Conservation (phyloP, 1,140 invertebrate genomes). For the Gonioctena quinquepunctata region DNA sequence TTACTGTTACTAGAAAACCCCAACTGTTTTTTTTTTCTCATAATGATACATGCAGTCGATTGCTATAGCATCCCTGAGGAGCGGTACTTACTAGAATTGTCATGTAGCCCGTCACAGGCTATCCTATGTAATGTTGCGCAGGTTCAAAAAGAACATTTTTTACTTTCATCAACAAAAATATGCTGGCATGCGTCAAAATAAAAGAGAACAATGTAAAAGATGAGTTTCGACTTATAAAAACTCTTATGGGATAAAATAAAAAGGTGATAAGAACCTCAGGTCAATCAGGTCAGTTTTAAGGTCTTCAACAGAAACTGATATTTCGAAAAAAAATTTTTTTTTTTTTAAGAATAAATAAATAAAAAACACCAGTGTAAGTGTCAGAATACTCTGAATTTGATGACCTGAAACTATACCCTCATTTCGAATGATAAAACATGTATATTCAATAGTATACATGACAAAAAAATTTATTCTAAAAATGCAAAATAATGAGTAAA, state of each 20-base stretch:
- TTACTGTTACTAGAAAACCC: neutral
- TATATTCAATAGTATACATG: neutral
- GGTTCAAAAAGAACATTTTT: slow-evolving; percentile 67
- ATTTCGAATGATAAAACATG: neutral
- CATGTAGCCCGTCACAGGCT: slow-evolving; percentile 62
- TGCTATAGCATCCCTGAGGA: neutral
- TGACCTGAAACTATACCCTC: too few relatives aligned
- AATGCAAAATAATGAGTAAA: neutral
- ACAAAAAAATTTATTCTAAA: neutral
- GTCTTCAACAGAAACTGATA: too few relatives aligned
- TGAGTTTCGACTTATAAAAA: too few relatives aligned
- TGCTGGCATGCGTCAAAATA: slow-evolving; percentile 26
- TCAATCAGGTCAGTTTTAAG: too few relatives aligned
- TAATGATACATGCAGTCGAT: neutral
- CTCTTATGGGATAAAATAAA: too few relatives aligned
- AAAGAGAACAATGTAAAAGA: too few relatives aligned
- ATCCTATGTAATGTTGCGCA: slow-evolving; percentile 67
- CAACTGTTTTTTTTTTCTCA: neutral
- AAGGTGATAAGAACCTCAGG: too few relatives aligned
- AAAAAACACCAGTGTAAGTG: too few relatives aligned
- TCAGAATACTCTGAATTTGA: too few relatives aligned
- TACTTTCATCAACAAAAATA: slow-evolving; percentile 47
- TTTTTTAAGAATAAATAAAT: too few relatives aligned
- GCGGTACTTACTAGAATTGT: slow-evolving; percentile 63
- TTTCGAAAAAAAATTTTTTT: too few relatives aligned